Percentiles rank a stretch among this genome's conserved stretches.
Evolutionary conservation across 2,888 invertebrate species (phyloP).

Genomic region (Drosophila subsilvestris): DNA sequence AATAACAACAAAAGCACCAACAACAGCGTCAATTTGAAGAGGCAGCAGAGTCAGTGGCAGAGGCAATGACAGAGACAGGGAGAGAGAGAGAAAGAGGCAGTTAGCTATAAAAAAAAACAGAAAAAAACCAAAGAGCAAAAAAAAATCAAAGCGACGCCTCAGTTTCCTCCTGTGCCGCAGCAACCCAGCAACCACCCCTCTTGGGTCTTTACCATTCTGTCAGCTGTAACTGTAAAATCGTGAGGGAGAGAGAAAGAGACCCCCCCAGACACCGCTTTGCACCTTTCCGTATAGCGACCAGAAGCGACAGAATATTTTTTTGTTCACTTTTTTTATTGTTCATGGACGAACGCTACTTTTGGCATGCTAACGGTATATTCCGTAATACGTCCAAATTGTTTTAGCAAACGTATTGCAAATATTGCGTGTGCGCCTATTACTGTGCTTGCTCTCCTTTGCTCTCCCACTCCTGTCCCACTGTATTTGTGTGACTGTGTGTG

Average conservation of each 20-base stretch:
- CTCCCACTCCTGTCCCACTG: slow-evolving; percentile 10
- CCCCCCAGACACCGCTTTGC: background rate
- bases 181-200: background rate
- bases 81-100: slow-evolving; percentile 9
- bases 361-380: background rate
- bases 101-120: slow-evolving; percentile 8
- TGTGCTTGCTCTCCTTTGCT: slow-evolving; percentile 24
- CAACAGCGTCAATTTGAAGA: background rate
- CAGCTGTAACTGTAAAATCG: background rate
- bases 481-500: slow-evolving; percentile 7
- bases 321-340: background rate
- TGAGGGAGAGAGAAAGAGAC: background rate
- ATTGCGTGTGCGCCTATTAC: slow-evolving; percentile 1
- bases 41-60: background rate
- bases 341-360: background rate
- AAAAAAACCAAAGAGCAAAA: slow-evolving; percentile 13
- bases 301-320: background rate
- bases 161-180: slow-evolving; percentile 10
- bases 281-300: background rate
- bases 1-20: slow-evolving; percentile 15
- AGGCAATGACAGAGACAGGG: background rate
- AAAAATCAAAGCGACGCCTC: slow-evolving; percentile 38
- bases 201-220: background rate
- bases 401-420: background rate
- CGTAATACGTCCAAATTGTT: background rate